Base-by-base conservation (phyloP, 1,140 invertebrate species). In the Drosophila malerkotliana region DNA sequence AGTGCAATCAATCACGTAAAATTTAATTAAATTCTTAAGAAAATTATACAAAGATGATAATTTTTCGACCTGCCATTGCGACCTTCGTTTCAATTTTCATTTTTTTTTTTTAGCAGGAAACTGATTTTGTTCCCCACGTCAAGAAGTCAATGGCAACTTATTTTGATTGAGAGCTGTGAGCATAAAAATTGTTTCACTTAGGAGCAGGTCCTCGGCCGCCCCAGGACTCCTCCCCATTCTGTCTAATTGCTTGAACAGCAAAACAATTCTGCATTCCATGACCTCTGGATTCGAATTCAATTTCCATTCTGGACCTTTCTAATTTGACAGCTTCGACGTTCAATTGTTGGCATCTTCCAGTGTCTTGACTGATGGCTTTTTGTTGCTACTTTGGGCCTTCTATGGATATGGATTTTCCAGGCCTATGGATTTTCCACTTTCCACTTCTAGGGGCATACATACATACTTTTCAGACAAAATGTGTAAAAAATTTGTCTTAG, bases 1-100 rank as follows among this genome's bases (percentile, higher is more conserved):
- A 85, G 64, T 87, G 82, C 81, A 85, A 84, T 85, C 81, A 85
- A 85, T 85, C 81, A 85, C 68, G 64, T 60, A 72, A 75, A 75
- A 87, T 81, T 85, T 87, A 87, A 87, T 81, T 85, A 87, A 87
- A 85, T 63, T 71, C 72, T 81, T 67, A 74, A 54, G 71, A 58
- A 74, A 74, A 74, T 66, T 66, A 55, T 44, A 73, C 58, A 73
- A 72, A 72, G 56, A 72, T 61, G 44, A 62, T 62, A 56, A 69
- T 69, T 69, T 63, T 59, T 34, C 41, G 56, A 39, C 10, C 52
- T 55, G 21, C 56, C 28, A 26, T 54, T 28, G 26, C 53, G 21
- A 57, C 28, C 39, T 63, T 63, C 28, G 18, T 45, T 57, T 45
- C 9, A 1, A 30, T 44, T 45, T 54, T 21, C 34, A 14, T 26